Base-by-base conservation (phyloP, 2,113 vertebrate species). In the Zosterops hypoxanthus region DNA sequence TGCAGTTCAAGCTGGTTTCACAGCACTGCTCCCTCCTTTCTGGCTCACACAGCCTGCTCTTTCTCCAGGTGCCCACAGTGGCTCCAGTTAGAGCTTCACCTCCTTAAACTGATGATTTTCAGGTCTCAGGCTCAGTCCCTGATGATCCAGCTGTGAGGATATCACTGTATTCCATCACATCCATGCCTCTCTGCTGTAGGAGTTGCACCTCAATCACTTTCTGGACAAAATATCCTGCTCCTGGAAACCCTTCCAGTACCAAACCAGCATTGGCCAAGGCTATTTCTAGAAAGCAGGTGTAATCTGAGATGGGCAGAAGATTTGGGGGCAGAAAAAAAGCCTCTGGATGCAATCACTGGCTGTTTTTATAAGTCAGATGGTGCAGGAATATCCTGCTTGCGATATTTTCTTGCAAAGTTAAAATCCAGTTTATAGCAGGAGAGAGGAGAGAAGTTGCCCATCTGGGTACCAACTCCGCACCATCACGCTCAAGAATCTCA, bases 391-490 rank as follows among this genome's bases (percentile, higher is more conserved):
- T 47, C 9, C 1, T 34, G 19, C 64, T 88, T 79, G 24, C 60
- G 81, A 1, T 31, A 72, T 66, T 95, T 92, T 52, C 93, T 80
- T 77, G 42, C 39, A 59, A n/a, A 73, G 59, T 52, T 63, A 46
- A 93, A 94, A 92, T 31, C 79, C 71, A 80, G 14, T 56, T 92
- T 52, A 15, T 44, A 71, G 19, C 60, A 88, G 90, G 91, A 91
- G 55, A 94, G 55, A 94, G 47, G 78, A 87, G 82, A 88, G 82
- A 89, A 92, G 85, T 80, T 65, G 31, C 82, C 92, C 93, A 90
- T 94, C 90, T 93, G 95, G 90, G 70, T 59, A 69, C 66, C 47
- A 92, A 85, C 87, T 29, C 89, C 11, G 0, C 4, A 68, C 66
- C 85, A 73, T 50, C 60, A 22, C 46, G 83, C 88, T 90, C 88